phyloP scores from a whole-genome alignment of 2,888 invertebrate genomes.

The Dicyrtomina minuta region DNA sequence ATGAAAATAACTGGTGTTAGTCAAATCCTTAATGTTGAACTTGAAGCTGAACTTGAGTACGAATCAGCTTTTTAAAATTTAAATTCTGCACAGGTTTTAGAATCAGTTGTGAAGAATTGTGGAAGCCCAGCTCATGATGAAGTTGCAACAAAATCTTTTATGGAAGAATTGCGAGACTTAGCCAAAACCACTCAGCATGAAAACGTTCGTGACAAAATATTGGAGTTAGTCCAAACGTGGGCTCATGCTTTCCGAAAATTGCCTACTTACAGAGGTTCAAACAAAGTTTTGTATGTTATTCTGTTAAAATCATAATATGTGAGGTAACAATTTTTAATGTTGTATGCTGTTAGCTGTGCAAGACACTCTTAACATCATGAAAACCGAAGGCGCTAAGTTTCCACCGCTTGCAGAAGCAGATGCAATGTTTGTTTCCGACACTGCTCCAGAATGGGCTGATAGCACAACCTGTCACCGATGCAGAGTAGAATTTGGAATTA shows the following conservation, averaged over 20 bases:
- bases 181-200: constrained; percentile 83
- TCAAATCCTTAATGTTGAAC: constrained; percentile 1
- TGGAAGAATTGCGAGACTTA: constrained; percentile 88
- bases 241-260: constrained; percentile 84
- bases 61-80: too few species aligned
- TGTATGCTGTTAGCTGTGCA: too few species aligned
- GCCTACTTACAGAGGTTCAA: constrained; percentile 55
- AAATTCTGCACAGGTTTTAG: constrained; percentile 70
- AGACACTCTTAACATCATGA: constrained; percentile 92
- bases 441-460: constrained; percentile 97
- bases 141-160: constrained; percentile 84
- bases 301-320: too few species aligned
- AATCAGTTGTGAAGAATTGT: constrained; percentile 98
- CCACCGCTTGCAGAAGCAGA: constrained; percentile 91
- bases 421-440: constrained; percentile 97
- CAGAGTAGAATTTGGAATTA: constrained; percentile 76
- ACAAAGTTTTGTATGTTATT: too few species aligned
- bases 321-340: too few species aligned
- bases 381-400: constrained; percentile 89
- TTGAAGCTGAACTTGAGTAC: too few species aligned
- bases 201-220: constrained; percentile 76
- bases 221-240: constrained; percentile 97
- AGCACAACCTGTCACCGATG: constrained; percentile 94
- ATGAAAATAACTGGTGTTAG: not conserved
- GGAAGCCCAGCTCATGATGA: constrained; percentile 88